phyloP scores from a whole-genome alignment of 2,113 vertebrate species.

The Poeciliopsis retropinna region DNA sequence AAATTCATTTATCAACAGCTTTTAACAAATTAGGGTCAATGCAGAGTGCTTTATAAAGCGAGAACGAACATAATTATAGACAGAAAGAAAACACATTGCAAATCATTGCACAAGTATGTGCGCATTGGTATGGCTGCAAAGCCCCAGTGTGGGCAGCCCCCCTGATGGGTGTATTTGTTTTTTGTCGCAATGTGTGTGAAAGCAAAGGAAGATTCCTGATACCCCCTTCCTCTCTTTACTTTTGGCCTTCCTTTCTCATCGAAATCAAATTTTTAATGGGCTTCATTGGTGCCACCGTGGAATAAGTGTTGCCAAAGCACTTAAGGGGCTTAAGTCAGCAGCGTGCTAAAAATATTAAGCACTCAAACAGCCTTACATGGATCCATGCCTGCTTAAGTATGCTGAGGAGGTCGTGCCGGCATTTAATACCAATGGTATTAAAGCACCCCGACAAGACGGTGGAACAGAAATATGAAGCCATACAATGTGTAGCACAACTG shows the following conservation, averaged over 20 bases:
- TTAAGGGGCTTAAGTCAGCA: constrained; percentile 81
- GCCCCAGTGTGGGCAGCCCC: constrained; percentile 60
- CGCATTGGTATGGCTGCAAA: constrained; percentile 31
- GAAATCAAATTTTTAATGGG: constrained; percentile 81
- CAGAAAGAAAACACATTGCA: constrained; percentile 44
- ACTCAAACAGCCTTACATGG: constrained; percentile 74
- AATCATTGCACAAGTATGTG: constrained; percentile 41
- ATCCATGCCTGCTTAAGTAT: constrained; percentile 74
- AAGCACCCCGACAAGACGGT: constrained; percentile 56
- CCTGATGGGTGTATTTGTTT: constrained; percentile 71
- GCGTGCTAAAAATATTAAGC: constrained; percentile 82
- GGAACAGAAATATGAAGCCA: constrained; percentile 63
- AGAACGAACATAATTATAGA: constrained; percentile 60
- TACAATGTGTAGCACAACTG: constrained; percentile 45
- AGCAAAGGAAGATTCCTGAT: constrained; percentile 57
- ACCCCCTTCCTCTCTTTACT: constrained; percentile 35
- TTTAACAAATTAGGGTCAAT: constrained; percentile 66
- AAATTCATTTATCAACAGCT: constrained; percentile 60
- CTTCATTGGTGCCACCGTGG: constrained; percentile 79
- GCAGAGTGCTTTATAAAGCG: constrained; percentile 43
- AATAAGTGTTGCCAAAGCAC: constrained; percentile 86
- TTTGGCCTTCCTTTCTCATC: constrained; percentile 58
- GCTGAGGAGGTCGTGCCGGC: constrained; percentile 68
- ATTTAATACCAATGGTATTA: constrained; percentile 75
- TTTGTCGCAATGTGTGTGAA: constrained; percentile 60